Percentiles rank a stretch among this genome's conserved stretches.
phyloP scores from a whole-genome alignment of 2,888 invertebrate genomes.

The Melipona beecheii region DNA sequence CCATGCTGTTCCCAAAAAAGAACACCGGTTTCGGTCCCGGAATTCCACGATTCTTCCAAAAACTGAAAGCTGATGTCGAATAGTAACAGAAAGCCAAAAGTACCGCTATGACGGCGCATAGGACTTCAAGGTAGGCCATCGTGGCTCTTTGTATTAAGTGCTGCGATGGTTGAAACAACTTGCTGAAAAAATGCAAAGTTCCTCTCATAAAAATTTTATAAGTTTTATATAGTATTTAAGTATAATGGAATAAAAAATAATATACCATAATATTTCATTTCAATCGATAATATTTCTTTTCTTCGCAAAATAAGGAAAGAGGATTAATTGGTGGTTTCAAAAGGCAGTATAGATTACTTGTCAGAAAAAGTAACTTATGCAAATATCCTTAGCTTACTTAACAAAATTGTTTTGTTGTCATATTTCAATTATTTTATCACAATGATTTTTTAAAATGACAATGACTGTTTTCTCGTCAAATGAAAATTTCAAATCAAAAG shows the following conservation, averaged over 20 bases:
- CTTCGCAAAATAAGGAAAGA: neutral
- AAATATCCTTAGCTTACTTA: too few relatives aligned
- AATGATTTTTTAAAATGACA: too few relatives aligned
- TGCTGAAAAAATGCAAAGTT: neutral
- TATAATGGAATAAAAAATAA: too few relatives aligned
- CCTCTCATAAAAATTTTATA: neutral
- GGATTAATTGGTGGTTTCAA: neutral
- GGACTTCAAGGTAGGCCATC: conserved; percentile 51
- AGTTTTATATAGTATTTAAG: too few relatives aligned
- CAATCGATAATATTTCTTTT: neutral
- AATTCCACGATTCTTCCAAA: conserved; percentile 82
- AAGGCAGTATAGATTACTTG: too few relatives aligned
- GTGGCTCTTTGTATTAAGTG: conserved; percentile 53
- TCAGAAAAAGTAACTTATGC: too few relatives aligned
- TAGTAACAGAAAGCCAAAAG: conserved; percentile 66
- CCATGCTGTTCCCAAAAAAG: conserved; percentile 81
- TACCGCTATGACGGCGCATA: conserved; percentile 83
- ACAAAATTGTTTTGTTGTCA: too few relatives aligned
- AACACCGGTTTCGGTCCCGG: conserved; percentile 80
- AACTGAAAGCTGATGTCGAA: conserved; percentile 77
- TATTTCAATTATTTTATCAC: too few relatives aligned
- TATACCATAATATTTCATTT: too few relatives aligned
- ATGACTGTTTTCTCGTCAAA: too few relatives aligned
- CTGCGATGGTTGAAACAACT: neutral
- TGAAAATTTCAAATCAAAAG: too few relatives aligned